A percentile compares a stretch with the other conserved stretches of the same genome.
Evolutionary conservation across 1,140 invertebrate genomes (phyloP).

Genomic region (Gerris buenoi): DNA sequence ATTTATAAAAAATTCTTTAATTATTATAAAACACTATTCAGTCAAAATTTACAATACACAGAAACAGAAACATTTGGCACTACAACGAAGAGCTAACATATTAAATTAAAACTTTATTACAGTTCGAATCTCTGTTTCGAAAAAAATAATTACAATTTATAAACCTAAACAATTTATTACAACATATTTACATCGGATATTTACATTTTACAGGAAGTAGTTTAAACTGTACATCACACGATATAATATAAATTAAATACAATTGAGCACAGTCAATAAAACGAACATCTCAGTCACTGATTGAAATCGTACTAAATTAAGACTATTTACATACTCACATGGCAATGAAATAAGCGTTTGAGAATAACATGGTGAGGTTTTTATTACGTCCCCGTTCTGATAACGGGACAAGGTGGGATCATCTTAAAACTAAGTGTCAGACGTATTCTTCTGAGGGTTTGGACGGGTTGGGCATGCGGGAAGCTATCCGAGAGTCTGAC

Average conservation of each 20-base stretch:
- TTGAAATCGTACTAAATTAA: constrained; percentile 7
- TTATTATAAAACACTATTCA: constrained; percentile 2
- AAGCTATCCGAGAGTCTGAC: constrained; percentile 18
- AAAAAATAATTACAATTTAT: constrained; percentile 2
- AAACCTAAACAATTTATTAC: not conserved
- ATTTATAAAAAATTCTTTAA: constrained; percentile 2
- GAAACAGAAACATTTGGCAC: constrained; percentile 1
- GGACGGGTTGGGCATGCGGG: constrained; percentile 20
- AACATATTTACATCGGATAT: not conserved
- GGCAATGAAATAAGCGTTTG: constrained; percentile 6
- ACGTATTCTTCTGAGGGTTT: constrained; percentile 26
- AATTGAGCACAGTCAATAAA: constrained; percentile 10
- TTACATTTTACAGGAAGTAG: not conserved
- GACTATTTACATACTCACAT: not conserved
- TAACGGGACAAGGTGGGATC: not conserved
- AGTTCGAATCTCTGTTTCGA: not conserved
- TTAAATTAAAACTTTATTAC: constrained; percentile 4
- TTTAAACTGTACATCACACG: not conserved
- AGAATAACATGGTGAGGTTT: too few species aligned
- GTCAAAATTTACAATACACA: constrained; percentile 3
- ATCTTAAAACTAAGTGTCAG: constrained; percentile 9
- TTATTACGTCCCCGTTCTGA: not conserved
- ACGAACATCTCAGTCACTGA: constrained; percentile 5
- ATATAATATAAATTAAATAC: not conserved
- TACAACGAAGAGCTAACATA: not conserved